These are phyloP conservation scores for Nyctalus aviator DNA, from an alignment of 2,797 vertebrate genomes.

Conservation along the genomic window DNA sequence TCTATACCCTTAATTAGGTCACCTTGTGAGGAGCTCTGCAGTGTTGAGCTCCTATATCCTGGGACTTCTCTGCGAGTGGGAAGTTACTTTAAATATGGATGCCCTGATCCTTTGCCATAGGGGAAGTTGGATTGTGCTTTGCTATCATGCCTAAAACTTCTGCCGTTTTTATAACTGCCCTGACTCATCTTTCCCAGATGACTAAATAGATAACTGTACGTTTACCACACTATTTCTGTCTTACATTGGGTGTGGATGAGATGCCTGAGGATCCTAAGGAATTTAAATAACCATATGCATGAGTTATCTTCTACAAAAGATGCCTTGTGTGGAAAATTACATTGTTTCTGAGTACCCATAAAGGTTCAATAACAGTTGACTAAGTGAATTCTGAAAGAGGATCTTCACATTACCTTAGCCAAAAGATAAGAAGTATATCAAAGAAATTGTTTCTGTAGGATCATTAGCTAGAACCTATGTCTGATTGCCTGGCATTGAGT, in stretches of 20 bases:
- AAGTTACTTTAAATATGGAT: not conserved
- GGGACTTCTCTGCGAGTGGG: not conserved
- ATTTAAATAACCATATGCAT: constrained; percentile 36
- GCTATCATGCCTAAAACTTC: not conserved
- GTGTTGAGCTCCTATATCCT: not conserved
- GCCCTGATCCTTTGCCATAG: not conserved
- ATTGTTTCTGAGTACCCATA: not conserved
- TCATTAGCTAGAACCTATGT: not conserved
- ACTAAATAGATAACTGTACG: constrained; percentile 10
- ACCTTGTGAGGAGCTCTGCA: not conserved
- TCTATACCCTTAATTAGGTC: not conserved
- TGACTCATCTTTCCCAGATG: constrained; percentile 16
- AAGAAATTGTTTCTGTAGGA: constrained; percentile 21
- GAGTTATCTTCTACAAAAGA: constrained; percentile 42
- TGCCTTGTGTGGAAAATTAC: constrained; percentile 54
- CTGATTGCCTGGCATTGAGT: not conserved
- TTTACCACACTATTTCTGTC: not conserved
- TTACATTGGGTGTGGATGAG: not conserved
- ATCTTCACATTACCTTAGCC: not conserved
- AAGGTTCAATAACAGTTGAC: not conserved
- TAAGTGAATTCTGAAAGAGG: constrained; percentile 41
- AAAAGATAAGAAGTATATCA: not conserved
- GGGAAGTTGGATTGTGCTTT: not conserved
- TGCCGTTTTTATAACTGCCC: not conserved
- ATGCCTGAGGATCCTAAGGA: not conserved